Evolutionary conservation across 2,797 vertebrate genomes (phyloP).

Genomic region (Serranus cabrilla): DNA sequence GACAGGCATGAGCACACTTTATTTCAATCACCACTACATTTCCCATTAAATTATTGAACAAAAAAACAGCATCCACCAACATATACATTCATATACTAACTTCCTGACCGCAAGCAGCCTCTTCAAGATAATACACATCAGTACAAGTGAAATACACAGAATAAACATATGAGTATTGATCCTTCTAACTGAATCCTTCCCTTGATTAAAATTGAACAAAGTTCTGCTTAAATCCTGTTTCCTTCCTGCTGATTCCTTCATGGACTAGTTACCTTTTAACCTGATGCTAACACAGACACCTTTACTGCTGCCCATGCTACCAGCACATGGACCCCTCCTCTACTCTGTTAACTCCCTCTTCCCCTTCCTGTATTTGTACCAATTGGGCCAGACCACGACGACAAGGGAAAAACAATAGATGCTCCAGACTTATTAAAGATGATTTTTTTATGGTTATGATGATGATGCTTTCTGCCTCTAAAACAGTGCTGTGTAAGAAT

Average conservation of each 20-base stretch:
- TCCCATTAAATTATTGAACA: slow-evolving; percentile 16
- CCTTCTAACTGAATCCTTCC: slow-evolving; percentile 67
- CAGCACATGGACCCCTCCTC: slow-evolving; percentile 58
- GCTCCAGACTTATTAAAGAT: slow-evolving; percentile 9
- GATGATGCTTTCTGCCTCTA: slow-evolving; percentile 26
- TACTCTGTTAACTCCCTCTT: slow-evolving; percentile 73
- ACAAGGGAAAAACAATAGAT: slow-evolving; percentile 32
- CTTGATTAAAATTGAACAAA: slow-evolving; percentile 50
- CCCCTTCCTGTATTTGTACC: slow-evolving; percentile 91
- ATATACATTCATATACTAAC: slow-evolving; percentile 58
- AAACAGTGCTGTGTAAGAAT: slow-evolving; percentile 15
- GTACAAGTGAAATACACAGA: slow-evolving; percentile 24
- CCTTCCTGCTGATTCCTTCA: slow-evolving; percentile 52
- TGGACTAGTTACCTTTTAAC: slow-evolving; percentile 68
- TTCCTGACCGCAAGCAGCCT: slow-evolving; percentile 75
- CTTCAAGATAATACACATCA: slow-evolving; percentile 29
- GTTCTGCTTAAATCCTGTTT: slow-evolving; percentile 31
- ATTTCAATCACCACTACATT: slow-evolving; percentile 31
- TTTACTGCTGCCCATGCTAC: slow-evolving; percentile 59
- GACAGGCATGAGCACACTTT: slow-evolving; percentile 44
- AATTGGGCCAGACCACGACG: slow-evolving; percentile 91
- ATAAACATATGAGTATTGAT: slow-evolving; percentile 17
- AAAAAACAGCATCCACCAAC: not conserved
- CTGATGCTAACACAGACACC: slow-evolving; percentile 70
- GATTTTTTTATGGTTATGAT: slow-evolving; percentile 10